Conservation (phyloP, 1,140 invertebrate genomes). For the Thalassaphorura encarpata region DNA sequence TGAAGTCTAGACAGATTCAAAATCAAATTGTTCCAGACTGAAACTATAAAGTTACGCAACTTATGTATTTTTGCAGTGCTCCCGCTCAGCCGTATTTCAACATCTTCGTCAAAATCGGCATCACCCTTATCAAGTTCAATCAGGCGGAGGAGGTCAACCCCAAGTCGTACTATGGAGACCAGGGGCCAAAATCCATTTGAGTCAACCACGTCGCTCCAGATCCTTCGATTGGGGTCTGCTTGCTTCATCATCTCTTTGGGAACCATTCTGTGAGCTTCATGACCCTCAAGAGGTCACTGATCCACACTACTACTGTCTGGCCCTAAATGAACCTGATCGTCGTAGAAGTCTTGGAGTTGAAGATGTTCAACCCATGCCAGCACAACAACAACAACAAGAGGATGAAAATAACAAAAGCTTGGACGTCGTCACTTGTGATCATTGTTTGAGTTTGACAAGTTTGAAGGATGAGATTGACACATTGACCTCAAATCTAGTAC, state of each 20-base stretch:
- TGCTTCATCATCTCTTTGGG: conserved; percentile 8
- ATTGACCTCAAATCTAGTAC: neutral
- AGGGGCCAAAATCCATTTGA: too few species aligned
- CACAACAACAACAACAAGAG: too few species aligned
- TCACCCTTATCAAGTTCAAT: neutral
- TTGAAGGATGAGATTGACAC: conserved; percentile 1
- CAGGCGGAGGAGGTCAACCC: neutral
- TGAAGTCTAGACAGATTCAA: too few species aligned
- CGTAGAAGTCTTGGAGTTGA: too few species aligned
- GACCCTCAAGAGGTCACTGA: neutral
- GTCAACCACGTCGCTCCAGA: conserved; percentile 17
- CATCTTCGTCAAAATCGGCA: neutral
- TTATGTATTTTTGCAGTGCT: too few species aligned
- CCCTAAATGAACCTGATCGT: too few species aligned
- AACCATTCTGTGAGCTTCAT: conserved; percentile 9
- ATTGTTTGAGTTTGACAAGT: neutral
- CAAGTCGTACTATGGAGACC: neutral
- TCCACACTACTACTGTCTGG: too few species aligned
- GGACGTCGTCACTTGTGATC: neutral
- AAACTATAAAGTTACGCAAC: too few species aligned
- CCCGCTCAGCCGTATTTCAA: neutral
- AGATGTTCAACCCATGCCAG: too few species aligned
- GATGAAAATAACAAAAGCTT: neutral
- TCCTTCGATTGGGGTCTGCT: conserved; percentile 25
- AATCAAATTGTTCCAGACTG: too few species aligned